phyloP scores from a whole-genome alignment of 2,113 vertebrate genomes.

The Ciconia maguari region DNA sequence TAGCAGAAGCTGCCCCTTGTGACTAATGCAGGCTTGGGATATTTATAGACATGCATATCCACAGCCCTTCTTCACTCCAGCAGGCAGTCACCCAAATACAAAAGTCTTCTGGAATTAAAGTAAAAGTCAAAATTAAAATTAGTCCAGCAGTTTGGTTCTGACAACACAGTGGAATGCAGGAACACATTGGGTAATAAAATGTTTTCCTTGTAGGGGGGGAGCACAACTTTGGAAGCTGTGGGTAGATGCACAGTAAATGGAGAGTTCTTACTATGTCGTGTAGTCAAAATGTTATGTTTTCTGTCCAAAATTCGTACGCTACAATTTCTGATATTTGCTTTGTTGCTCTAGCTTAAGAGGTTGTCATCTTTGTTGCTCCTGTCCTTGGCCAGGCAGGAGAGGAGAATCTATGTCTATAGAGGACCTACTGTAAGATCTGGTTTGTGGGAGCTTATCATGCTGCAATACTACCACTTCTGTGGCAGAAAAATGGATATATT shows the following conservation, averaged over 20 bases:
- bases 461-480: background rate
- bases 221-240: background rate
- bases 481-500: background rate
- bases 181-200: background rate
- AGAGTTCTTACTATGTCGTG: background rate
- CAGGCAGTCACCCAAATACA: constrained; percentile 59
- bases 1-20: constrained; percentile 61
- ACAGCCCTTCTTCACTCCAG: constrained; percentile 56
- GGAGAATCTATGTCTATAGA: background rate
- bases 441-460: background rate
- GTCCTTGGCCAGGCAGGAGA: background rate
- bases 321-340: background rate
- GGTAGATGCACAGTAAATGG: background rate
- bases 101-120: constrained; percentile 55
- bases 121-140: constrained; percentile 28
- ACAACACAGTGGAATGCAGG: constrained; percentile 10
- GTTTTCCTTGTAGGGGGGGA: background rate
- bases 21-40: constrained; percentile 61
- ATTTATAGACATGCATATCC: constrained; percentile 57
- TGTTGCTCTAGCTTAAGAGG: background rate
- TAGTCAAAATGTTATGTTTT: background rate
- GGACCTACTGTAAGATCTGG: background rate
- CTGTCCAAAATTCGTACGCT: background rate
- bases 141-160: constrained; percentile 35
- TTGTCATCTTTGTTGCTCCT: background rate